Percentiles rank a stretch among this genome's conserved stretches.
These are phyloP conservation scores for Drosophila siamana DNA, from an alignment of 2,888 invertebrate genomes.

Conservation along the genomic window DNA sequence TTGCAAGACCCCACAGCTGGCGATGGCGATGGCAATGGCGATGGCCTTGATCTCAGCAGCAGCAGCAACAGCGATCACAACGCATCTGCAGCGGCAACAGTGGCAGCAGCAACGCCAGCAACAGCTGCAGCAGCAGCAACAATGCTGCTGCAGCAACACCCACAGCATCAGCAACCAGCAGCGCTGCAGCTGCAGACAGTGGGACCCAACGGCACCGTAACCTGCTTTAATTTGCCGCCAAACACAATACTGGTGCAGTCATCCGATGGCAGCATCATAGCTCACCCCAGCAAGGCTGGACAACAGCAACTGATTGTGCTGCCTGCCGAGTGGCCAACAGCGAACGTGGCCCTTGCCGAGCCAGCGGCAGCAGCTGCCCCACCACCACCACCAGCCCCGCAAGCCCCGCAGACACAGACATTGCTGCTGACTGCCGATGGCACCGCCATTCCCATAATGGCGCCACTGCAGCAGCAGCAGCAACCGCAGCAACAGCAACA, in stretches of 20 bases:
- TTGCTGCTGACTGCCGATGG: slow-evolving; percentile 76
- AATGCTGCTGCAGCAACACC: slow-evolving; percentile 43
- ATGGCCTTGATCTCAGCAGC: slow-evolving; percentile 51
- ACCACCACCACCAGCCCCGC: slow-evolving; percentile 20
- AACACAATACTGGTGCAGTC: slow-evolving; percentile 82
- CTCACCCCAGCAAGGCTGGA: slow-evolving; percentile 75
- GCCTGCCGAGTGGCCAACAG: slow-evolving; percentile 71
- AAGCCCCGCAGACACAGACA: slow-evolving; percentile 60
- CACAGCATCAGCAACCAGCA: slow-evolving; percentile 48
- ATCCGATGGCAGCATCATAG: slow-evolving; percentile 79
- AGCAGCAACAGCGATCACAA: slow-evolving; percentile 38
- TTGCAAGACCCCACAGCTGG: slow-evolving; percentile 27
- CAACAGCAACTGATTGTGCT: slow-evolving; percentile 79
- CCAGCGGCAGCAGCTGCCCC: slow-evolving; percentile 27
- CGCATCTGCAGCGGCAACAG: slow-evolving; percentile 10
- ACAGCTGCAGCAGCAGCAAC: slow-evolving; percentile 32
- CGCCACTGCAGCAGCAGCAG: slow-evolving; percentile 64
- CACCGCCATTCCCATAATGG: slow-evolving; percentile 76
- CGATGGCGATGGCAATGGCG: slow-evolving; percentile 41
- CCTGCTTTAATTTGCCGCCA: slow-evolving; percentile 82
- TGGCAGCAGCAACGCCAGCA: slow-evolving; percentile 35
- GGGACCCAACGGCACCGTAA: slow-evolving; percentile 81
- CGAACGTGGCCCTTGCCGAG: slow-evolving; percentile 43
- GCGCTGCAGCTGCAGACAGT: slow-evolving; percentile 80
- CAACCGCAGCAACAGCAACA: slow-evolving; percentile 75